Evolutionary conservation across 2,888 invertebrate genomes (phyloP).

Genomic region (Xestia c-nigrum): DNA sequence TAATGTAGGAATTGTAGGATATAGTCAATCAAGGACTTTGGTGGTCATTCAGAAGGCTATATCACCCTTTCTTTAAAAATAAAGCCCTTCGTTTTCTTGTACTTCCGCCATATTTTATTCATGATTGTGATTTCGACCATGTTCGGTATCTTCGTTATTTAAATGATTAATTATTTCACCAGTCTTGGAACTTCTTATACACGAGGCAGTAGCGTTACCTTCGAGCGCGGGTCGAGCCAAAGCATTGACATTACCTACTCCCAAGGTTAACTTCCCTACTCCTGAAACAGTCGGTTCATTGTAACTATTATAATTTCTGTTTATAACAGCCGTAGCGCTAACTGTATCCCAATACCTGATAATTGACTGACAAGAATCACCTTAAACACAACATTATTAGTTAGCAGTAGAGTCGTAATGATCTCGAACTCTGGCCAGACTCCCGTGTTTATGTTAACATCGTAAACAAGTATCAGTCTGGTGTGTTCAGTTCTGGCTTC

Average conservation of each 20-base stretch:
- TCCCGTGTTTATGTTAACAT: conserved; percentile 2
- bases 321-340: conserved; percentile 19
- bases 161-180: conserved; percentile 8
- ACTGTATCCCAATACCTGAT: background rate
- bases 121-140: background rate
- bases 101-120: conserved; percentile 9
- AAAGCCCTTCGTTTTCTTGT: background rate
- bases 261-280: conserved; percentile 44
- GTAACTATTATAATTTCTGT: conserved; percentile 1
- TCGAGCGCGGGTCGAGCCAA: conserved; percentile 44
- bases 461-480: conserved; percentile 25
- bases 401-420: conserved; percentile 29
- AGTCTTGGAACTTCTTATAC: conserved; percentile 24
- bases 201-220: conserved; percentile 44
- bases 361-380: conserved; percentile 17
- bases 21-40: conserved; percentile 10
- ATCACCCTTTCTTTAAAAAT: conserved; percentile 20
- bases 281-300: conserved; percentile 37
- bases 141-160: background rate
- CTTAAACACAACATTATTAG: conserved; percentile 17
- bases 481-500: conserved; percentile 34
- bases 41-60: background rate
- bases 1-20: conserved; percentile 6
- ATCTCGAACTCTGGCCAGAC: background rate
- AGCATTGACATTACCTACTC: conserved; percentile 47